These are phyloP conservation scores for Acrossocheilus wenchowensis DNA, from an alignment of 2,797 vertebrate species.

Conservation along the genomic window DNA sequence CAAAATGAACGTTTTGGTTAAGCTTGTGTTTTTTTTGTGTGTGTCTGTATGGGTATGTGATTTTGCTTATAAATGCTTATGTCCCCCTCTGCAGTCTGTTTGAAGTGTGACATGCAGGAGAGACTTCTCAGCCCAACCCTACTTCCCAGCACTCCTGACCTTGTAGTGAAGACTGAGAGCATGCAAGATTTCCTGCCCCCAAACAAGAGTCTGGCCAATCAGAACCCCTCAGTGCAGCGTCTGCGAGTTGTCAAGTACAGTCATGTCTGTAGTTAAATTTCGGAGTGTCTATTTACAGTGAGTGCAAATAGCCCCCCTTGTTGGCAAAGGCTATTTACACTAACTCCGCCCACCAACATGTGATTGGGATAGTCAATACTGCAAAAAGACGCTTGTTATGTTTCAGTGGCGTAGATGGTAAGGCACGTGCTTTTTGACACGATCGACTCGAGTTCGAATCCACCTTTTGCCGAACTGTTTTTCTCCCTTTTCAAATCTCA, in stretches of 20 bases:
- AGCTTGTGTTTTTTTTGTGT: not conserved
- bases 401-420: no score
- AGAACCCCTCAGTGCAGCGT: slow-evolving; percentile 67
- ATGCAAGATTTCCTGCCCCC: slow-evolving; percentile 73
- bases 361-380: no score
- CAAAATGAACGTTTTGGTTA: slow-evolving; percentile 10
- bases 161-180: slow-evolving; percentile 75
- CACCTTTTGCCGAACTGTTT: no score
- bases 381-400: no score
- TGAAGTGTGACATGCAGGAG: slow-evolving; percentile 94
- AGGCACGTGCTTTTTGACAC: no score
- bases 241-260: slow-evolving; percentile 86
- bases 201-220: slow-evolving; percentile 73
- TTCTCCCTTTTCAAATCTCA: no score
- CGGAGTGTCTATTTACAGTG: no score
- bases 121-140: slow-evolving; percentile 87
- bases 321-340: no score
- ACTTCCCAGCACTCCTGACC: slow-evolving; percentile 71
- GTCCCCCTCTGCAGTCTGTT: slow-evolving; percentile 77
- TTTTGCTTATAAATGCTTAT: not conserved
- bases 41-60: not conserved
- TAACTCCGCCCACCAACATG: no score
- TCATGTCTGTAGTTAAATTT: not conserved
- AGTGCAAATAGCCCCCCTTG: no score
- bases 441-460: no score